These are phyloP conservation scores for Poeciliopsis paucimaculata DNA, from an alignment of 2,797 vertebrate species.

Conservation along the genomic window DNA sequence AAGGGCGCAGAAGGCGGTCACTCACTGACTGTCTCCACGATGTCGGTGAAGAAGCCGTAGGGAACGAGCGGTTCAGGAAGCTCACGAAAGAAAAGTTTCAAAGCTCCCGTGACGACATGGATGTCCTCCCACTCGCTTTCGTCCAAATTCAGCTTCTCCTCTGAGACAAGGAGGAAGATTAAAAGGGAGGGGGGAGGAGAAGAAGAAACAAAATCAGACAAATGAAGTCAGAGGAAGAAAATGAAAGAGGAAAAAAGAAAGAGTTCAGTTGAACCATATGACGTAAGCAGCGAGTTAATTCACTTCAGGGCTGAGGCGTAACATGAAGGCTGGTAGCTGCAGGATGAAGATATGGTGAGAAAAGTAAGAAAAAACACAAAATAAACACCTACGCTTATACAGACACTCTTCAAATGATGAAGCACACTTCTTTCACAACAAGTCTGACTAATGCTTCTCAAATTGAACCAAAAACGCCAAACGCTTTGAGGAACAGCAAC, in stretches of 20 bases:
- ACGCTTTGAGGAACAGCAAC: neutral
- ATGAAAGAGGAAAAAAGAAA: constrained; percentile 15
- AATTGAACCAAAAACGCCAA: constrained; percentile 7
- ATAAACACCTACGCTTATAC: neutral
- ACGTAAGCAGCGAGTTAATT: constrained; percentile 25
- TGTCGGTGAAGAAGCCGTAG: constrained; percentile 81
- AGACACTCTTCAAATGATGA: constrained; percentile 7
- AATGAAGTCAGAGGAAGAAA: constrained; percentile 36
- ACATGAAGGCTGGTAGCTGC: constrained; percentile 49
- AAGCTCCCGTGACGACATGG: constrained; percentile 91
- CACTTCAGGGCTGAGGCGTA: constrained; percentile 32
- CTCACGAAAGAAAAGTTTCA: constrained; percentile 95
- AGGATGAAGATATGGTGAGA: constrained; percentile 46
- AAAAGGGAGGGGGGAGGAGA: neutral
- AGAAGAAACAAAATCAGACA: constrained; percentile 18
- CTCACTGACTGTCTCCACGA: constrained; percentile 88
- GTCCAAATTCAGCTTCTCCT: constrained; percentile 88
- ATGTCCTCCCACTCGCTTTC: constrained; percentile 91
- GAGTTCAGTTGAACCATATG: constrained; percentile 18
- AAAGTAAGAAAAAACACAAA: constrained; percentile 23
- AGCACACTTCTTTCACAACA: constrained; percentile 17
- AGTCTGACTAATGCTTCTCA: constrained; percentile 49
- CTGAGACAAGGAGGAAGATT: constrained; percentile 62
- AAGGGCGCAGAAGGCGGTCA: constrained; percentile 37
- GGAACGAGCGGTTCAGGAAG: constrained; percentile 91